A percentile compares a stretch with the other conserved stretches of the same genome.
These are phyloP conservation scores for Aphis gossypii DNA, from an alignment of 1,140 invertebrate genomes.

Conservation along the genomic window DNA sequence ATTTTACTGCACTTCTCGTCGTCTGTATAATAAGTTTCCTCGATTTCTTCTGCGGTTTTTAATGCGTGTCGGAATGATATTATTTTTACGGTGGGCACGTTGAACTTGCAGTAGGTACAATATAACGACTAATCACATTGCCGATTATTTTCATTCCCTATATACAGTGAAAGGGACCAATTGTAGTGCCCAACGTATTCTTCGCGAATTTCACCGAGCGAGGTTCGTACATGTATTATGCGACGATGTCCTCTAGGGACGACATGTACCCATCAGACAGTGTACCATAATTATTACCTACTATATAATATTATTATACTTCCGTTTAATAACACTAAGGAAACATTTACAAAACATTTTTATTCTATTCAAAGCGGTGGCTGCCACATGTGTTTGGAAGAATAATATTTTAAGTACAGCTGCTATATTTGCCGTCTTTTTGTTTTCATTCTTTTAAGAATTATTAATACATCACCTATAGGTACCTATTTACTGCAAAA, in stretches of 20 bases:
- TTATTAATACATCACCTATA: neutral
- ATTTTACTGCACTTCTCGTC: neutral
- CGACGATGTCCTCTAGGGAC: neutral
- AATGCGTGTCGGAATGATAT: neutral
- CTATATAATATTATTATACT: neutral
- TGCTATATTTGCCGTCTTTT: constrained; percentile 16
- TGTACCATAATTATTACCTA: neutral
- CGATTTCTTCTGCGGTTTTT: neutral
- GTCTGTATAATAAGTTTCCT: neutral
- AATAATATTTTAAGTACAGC: constrained; percentile 9
- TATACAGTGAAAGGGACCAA: neutral
- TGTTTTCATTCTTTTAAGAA: neutral
- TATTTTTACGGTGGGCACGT: neutral
- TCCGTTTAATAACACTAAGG: neutral
- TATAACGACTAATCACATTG: neutral
- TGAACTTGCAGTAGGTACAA: neutral
- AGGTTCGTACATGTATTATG: neutral
- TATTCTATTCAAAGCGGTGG: constrained; percentile 8
- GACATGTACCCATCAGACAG: neutral
- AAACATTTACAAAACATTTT: constrained; percentile 19
- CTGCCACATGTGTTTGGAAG: constrained; percentile 28
- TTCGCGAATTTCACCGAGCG: neutral
- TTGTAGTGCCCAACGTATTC: neutral
- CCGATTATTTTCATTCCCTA: neutral
- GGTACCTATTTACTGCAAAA: neutral